Evolutionary conservation across 2,888 invertebrate species (phyloP).

Genomic region (Bembecia ichneumoniformis): DNA sequence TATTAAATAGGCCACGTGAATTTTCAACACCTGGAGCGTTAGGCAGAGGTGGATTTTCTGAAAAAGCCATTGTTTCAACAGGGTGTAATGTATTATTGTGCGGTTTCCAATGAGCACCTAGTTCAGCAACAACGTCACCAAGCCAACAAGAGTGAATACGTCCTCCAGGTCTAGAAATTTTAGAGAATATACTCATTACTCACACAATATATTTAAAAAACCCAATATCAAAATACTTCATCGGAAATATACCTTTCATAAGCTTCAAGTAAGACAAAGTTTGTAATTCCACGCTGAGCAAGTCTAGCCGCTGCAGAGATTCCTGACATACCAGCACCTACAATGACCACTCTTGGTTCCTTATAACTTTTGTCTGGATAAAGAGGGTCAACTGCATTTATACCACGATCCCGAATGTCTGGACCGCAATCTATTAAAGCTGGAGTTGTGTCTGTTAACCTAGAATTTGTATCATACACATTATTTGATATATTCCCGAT

Average conservation of each 20-base stretch:
- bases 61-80: conserved; percentile 74
- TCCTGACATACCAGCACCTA: conserved; percentile 87
- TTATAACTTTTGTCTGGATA: conserved; percentile 36
- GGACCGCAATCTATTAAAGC: conserved; percentile 35
- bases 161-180: conserved; percentile 78
- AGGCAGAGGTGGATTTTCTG: conserved; percentile 74
- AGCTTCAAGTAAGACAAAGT: conserved; percentile 81
- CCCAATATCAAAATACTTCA: neutral
- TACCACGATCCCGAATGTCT: conserved; percentile 42
- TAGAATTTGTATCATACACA: conserved; percentile 11
- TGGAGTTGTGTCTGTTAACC: conserved; percentile 16
- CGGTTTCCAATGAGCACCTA: conserved; percentile 79
- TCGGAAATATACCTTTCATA: conserved; percentile 73
- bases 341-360: conserved; percentile 78
- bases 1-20: conserved; percentile 72
- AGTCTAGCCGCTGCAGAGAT: conserved; percentile 83
- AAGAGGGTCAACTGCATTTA: conserved; percentile 41
- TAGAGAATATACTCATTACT: neutral
- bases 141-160: conserved; percentile 83
- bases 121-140: conserved; percentile 82
- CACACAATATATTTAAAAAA: neutral
- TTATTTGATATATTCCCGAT: too few relatives aligned
- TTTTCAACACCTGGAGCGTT: conserved; percentile 64
- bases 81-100: conserved; percentile 64
- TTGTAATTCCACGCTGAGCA: conserved; percentile 77